These are phyloP conservation scores for Trachurus trachurus DNA, from an alignment of 2,797 vertebrate species.

Conservation along the genomic window DNA sequence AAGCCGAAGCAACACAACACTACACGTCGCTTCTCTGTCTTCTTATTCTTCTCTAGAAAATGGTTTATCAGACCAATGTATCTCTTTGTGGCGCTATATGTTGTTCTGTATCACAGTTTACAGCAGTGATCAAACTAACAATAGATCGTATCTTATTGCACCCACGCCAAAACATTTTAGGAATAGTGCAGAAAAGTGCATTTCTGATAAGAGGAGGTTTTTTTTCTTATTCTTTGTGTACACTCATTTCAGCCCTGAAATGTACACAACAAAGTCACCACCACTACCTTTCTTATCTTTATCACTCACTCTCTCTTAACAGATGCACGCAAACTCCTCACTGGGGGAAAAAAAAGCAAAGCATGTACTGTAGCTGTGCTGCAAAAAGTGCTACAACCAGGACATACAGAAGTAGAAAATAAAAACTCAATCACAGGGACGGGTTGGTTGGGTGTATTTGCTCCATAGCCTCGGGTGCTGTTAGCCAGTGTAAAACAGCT, in stretches of 20 bases:
- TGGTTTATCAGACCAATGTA: neutral
- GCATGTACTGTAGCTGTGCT: neutral
- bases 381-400: neutral
- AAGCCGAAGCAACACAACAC: neutral
- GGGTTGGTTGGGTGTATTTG: neutral
- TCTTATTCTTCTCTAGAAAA: too few relatives aligned
- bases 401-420: neutral
- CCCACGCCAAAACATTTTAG: conserved; percentile 20
- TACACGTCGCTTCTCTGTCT: neutral
- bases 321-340: neutral
- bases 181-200: conserved; percentile 15
- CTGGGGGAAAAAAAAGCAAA: neutral
- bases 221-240: neutral
- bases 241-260: conserved; percentile 1
- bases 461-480: conserved; percentile 38
- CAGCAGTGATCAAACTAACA: neutral
- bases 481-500: conserved; percentile 37
- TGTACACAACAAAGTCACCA: neutral
- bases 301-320: neutral
- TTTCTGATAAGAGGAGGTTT: conserved; percentile 13
- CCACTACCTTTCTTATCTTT: neutral
- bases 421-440: neutral
- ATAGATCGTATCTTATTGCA: conserved; percentile 26
- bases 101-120: neutral
- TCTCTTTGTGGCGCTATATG: too few relatives aligned